Evolutionary conservation across 92 coral and sea anemone genomes (phyloP), one percentile per base, ranked within the genome.

Genomic region (Hydrozoanthus gracilis): DNA sequence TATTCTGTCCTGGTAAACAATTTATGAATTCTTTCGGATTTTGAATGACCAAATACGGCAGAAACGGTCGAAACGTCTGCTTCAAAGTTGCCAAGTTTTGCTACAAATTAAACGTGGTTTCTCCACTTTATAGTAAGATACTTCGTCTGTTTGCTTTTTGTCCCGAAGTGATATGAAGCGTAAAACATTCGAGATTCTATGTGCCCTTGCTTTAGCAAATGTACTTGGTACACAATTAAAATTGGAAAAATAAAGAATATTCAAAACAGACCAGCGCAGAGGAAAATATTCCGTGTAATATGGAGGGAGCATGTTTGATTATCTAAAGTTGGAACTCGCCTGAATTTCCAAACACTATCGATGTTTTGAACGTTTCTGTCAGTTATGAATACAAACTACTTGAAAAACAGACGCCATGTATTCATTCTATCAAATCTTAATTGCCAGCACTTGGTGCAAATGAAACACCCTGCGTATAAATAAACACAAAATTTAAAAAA

Each of bases 21-120:
- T 65, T 80, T 80, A 48, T 52, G 61, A 80, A 80, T 80, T 80
- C 85, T 80, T 80, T 35, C 55, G 51, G 73, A 51, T 80, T 10
- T 12, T 67, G 6, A 8, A 51, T 46, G 47, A 8, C 85, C 69
- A 80, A 80, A 80, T 80, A 80, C 85, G 85, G 85, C 74, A 80
- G 72, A 47, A 17, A 16, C 39, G 39, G 2, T 27, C 39, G 39
- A 27, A 27, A 27, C 2, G 39, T 27, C 39, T 27, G 39, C 39
- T 27, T 27, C 39, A 27, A 27, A n/a, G 0, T 27, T 27, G 39
- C 39, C 39, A 27, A 27, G 39, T 27, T 27, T 27, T 27, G 39
- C 39, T 27, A 27, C 39, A 27, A 27, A 27, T 27, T 27, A 27
- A 27, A 27, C 39, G 39, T 27, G 39, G 39, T 27, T 27, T 27